Conservation (phyloP, 2,113 vertebrate genomes). For the Tyrannus savana region DNA sequence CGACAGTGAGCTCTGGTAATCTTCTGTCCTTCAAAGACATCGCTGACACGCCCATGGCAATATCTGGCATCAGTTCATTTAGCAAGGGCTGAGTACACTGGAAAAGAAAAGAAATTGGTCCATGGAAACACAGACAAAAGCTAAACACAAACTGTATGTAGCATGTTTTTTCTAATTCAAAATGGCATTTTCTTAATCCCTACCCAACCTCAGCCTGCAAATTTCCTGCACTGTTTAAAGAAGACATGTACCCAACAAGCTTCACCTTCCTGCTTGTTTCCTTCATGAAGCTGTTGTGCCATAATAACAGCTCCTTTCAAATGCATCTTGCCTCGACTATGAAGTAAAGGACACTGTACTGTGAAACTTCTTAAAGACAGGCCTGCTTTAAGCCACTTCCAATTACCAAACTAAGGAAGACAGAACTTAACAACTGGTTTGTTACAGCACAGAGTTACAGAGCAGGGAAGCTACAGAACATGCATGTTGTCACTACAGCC, state of each 20-base stretch:
- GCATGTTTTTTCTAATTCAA: not conserved
- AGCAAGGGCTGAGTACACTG: slow-evolving; percentile 90
- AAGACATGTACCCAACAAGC: not conserved
- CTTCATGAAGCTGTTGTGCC: not conserved
- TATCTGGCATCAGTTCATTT: slow-evolving; percentile 97
- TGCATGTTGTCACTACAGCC: rapidly evolving
- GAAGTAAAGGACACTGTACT: not conserved
- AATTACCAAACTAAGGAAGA: not conserved
- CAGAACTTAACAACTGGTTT: not conserved
- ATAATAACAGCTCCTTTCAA: not conserved
- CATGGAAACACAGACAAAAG: not conserved
- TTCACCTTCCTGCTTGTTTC: not conserved
- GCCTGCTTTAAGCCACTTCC: not conserved
- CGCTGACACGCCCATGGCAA: slow-evolving; percentile 94
- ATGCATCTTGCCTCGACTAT: not conserved
- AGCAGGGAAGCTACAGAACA: rapidly evolving
- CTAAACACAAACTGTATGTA: not conserved
- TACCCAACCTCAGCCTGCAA: not conserved
- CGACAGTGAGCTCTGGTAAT: slow-evolving; percentile 85
- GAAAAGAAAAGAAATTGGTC: slow-evolving; percentile 38
- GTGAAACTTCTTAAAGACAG: not conserved
- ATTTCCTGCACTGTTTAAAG: not conserved
- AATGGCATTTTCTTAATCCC: not conserved
- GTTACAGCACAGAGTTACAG: not conserved
- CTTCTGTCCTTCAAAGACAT: slow-evolving; percentile 93